phyloP scores from a whole-genome alignment of 2,888 invertebrate species.

The Tetanocera ferruginea region DNA sequence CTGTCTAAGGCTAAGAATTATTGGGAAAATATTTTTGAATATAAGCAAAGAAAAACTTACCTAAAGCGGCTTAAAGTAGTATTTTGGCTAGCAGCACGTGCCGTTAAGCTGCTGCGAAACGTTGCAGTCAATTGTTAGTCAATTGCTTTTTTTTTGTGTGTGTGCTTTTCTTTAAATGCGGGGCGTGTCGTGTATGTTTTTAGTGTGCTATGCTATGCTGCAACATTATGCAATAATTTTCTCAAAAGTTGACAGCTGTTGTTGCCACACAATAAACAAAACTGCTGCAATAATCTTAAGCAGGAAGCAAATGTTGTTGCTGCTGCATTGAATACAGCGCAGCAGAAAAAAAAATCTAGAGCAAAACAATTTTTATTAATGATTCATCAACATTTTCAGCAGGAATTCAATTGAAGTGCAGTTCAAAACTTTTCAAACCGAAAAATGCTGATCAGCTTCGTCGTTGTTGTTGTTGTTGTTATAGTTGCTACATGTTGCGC shows the following conservation, averaged over 20 bases:
- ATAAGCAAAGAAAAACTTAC: too few relatives aligned
- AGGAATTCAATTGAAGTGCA: slow-evolving; percentile 1
- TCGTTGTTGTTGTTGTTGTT: not conserved
- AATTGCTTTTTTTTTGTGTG: not conserved
- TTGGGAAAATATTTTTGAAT: too few relatives aligned
- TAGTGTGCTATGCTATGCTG: not conserved
- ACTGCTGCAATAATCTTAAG: not conserved
- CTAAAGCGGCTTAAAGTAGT: too few relatives aligned
- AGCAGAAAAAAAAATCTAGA: slow-evolving; percentile 24
- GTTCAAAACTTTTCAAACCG: not conserved
- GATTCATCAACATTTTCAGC: not conserved
- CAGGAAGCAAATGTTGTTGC: slow-evolving; percentile 11
- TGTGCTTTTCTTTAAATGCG: not conserved
- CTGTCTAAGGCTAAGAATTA: not conserved
- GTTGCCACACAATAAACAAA: not conserved
- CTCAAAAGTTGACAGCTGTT: slow-evolving; percentile 26
- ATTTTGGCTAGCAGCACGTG: not conserved
- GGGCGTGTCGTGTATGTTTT: slow-evolving; percentile 9
- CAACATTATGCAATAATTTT: slow-evolving; percentile 26
- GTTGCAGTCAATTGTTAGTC: not conserved
- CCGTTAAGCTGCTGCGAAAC: not conserved
- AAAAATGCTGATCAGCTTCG: not conserved
- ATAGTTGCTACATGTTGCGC: not conserved
- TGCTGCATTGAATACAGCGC: not conserved
- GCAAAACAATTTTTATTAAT: slow-evolving; percentile 20